Conservation (phyloP, 2,888 invertebrate genomes). For the Sepiola atlantica region DNA sequence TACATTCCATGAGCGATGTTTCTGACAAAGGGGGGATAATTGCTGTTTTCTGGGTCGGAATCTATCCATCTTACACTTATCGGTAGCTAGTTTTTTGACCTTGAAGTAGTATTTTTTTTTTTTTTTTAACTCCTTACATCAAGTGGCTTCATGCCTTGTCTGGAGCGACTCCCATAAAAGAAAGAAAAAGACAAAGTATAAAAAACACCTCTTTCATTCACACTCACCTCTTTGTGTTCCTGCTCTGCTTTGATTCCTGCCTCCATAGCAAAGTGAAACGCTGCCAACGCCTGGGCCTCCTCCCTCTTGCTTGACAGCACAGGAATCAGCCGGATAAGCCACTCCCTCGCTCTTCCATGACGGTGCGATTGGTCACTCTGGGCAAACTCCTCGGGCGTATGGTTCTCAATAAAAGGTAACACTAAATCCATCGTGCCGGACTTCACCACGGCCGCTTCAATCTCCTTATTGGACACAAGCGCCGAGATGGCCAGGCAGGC, state of each 20-base stretch:
- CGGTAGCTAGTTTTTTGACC: no score
- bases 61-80: no score
- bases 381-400: constrained; percentile 96
- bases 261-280: constrained; percentile 99
- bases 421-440: constrained; percentile 97
- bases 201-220: not conserved
- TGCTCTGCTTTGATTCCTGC: constrained; percentile 92
- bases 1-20: no score
- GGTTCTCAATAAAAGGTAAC: constrained; percentile 94
- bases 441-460: constrained; percentile 94
- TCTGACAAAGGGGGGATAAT: no score
- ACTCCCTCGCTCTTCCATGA: constrained; percentile 95
- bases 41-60: no score
- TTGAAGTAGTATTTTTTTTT: no score
- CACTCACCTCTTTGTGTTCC: constrained; percentile 71
- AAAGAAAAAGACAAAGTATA: not conserved
- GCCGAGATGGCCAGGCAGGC: constrained; percentile 98
- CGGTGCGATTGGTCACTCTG: constrained; percentile 85
- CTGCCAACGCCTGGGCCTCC: constrained; percentile 95
- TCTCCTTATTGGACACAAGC: constrained; percentile 96
- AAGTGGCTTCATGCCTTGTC: no score
- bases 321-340: constrained; percentile 93
- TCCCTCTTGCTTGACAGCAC: constrained; percentile 94
- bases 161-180: no score
- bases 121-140: no score